These are phyloP conservation scores for Chamaetylas fuelleborni DNA, from an alignment of 2,113 vertebrate genomes.

Conservation along the genomic window DNA sequence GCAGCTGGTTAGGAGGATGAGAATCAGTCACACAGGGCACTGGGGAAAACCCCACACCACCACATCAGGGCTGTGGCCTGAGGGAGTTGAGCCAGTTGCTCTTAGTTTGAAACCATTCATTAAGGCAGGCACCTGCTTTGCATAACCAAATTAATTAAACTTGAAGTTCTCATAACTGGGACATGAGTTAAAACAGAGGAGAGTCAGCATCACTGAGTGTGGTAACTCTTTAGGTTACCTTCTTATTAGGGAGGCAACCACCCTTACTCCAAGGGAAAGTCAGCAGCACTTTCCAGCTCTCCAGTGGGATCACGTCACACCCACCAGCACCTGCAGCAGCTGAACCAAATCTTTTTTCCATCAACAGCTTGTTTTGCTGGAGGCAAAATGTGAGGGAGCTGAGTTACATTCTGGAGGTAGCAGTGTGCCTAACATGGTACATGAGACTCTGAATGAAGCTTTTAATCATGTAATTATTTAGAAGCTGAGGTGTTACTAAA, in stretches of 20 bases:
- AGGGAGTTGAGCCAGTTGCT: not conserved
- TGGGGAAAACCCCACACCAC: not conserved
- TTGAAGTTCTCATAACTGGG: not conserved
- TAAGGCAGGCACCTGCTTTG: not conserved
- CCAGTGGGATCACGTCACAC: not conserved
- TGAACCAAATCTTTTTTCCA: not conserved
- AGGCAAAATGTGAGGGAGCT: not conserved
- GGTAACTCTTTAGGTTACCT: not conserved
- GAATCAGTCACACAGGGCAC: not conserved
- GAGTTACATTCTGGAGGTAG: not conserved
- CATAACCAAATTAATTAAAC: not conserved
- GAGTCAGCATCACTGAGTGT: not conserved
- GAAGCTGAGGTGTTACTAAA: not conserved
- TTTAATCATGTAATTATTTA: not conserved
- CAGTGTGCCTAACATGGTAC: not conserved
- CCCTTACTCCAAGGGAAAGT: not conserved
- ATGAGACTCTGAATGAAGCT: not conserved
- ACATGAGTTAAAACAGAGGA: not conserved
- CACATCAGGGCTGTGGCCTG: not conserved
- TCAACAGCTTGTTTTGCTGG: not conserved
- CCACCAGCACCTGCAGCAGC: not conserved
- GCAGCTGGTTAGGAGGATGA: not conserved
- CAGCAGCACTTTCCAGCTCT: not conserved
- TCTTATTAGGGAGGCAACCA: not conserved
- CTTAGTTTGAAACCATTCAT: not conserved